Evolutionary conservation across 2,888 invertebrate genomes (phyloP), one percentile per base, ranked within the genome.

Genomic region (Physocephala rufipes): DNA sequence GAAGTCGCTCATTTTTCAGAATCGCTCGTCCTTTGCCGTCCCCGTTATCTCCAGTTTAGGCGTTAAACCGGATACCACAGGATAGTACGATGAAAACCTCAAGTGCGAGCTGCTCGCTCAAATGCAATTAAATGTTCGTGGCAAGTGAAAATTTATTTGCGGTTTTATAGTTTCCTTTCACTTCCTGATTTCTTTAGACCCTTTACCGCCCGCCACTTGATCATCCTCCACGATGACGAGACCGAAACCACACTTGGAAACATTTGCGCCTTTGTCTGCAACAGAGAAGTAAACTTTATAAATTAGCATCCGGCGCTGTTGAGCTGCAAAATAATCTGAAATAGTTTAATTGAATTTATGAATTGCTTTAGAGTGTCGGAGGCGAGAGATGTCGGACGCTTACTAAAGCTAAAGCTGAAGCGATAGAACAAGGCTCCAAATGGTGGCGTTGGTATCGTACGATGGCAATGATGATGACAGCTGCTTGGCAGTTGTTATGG

Each of bases 321-420:
- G 61, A 58, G 51, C 51, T 61, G 55, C 53, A 47, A 55, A 45
- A 51, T 72, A 68, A 67, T 69, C 62, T 53, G 51, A 64, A 64
- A 74, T 67, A 70, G 72, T 70, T 74, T 70, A 74, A 74, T 74
- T 70, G 70, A 74, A 74, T 72, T 74, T 72, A 74, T 72, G 72
- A 74, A 74, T 74, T 70, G 72, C 67, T 30, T 59, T 63, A 59
- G 71, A 70, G 26, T 67, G 62, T 13, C 13, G 43, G 68, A 36
- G 51, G 68, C 68, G 49, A 61, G 51, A 49, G 79, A 78, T 78
- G 80, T 5, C 26, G 58, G 45, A 45, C 45, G 45, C 15, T 15
- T 15, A 13, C 36, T 36, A 9, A 36, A 36, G 36, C 36, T 9
- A 36, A 36, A 4, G 36, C 36, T 36, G 36, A 79, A 80, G 78